These are phyloP conservation scores for Tiphia femorata DNA, from an alignment of 2,888 invertebrate species.

Conservation along the genomic window DNA sequence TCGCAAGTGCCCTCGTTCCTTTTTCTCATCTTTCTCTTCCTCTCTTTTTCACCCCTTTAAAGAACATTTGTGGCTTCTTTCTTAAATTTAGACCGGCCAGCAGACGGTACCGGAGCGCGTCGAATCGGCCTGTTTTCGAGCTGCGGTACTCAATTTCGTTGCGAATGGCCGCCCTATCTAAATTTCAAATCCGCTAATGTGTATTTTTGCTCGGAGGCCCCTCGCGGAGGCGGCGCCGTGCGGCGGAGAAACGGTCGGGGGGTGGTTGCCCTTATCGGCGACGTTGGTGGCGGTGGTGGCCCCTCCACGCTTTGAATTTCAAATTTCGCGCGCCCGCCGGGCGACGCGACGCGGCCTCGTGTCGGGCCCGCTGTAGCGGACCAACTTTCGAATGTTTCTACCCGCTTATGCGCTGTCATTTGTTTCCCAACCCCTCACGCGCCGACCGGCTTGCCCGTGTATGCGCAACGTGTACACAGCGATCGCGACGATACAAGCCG, in stretches of 20 bases:
- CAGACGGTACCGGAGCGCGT: constrained; percentile 21
- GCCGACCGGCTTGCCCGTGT: constrained; percentile 12
- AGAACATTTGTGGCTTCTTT: not conserved
- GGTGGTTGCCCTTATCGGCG: constrained; percentile 58
- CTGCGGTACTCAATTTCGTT: constrained; percentile 38
- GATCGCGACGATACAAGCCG: constrained; percentile 33
- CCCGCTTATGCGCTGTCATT: constrained; percentile 53
- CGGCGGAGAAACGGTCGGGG: too few species aligned
- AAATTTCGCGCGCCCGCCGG: constrained; percentile 47
- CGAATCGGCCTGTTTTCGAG: constrained; percentile 42
- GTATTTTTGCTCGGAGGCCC: constrained; percentile 58
- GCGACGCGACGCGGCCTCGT: constrained; percentile 24
- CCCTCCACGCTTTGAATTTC: constrained; percentile 59
- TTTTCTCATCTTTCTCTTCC: not conserved
- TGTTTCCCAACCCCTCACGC: constrained; percentile 33
- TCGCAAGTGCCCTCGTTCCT: too few species aligned
- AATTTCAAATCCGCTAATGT: constrained; percentile 67
- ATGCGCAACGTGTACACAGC: too few species aligned
- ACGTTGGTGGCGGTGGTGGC: not conserved
- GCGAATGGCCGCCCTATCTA: constrained; percentile 46
- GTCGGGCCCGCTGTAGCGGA: constrained; percentile 35
- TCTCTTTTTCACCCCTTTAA: not conserved
- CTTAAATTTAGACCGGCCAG: not conserved
- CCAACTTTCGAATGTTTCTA: constrained; percentile 53
- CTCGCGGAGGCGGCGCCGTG: constrained; percentile 13